Base-by-base conservation (phyloP, 2,888 invertebrate genomes). In the Lydus trimaculatus region DNA sequence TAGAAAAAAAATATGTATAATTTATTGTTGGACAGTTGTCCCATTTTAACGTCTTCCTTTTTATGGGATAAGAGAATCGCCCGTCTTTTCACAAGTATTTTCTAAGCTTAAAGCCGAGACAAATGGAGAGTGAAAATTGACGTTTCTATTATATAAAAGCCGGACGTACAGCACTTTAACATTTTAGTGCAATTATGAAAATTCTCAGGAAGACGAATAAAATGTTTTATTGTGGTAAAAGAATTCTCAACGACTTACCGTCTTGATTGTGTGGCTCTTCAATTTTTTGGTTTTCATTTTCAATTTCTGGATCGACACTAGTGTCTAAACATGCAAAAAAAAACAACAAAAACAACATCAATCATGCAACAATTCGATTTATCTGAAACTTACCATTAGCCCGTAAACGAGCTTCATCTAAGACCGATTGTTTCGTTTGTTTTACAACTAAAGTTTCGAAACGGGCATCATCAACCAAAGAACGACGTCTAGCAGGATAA, bases 371-470 rank as follows among this genome's bases (percentile, higher is more conserved):
- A 66, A 61, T 63, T 36, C 1, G 17, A n/a, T 15, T 15, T 15
- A 61, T 60, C n/a, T n/a, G 36, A 61, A 36, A 85, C 89, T 90
- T 85, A 95, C 95, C 95, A 89, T 95, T 94, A 79, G 94, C 92
- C 81, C 94, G 91, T 85, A 91, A 92, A 82, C 95, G 92, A 77
- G 95, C 96, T 86, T 96, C 96, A 83, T 96, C 95, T 81, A 97
- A 88, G 77, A 96, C 96, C 81, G 92, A 94, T 88, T 96, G 94
- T 86, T 96, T 96, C 84, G 94, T 95, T 89, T 97, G 96, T 87
- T 96, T 96, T 83, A 98, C 97, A 80, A 98, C 95, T 83, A 96
- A 89, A 72, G 95, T 96, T 86, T 99, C 99, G 86, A 99, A 98
- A 80, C 97, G 93, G 78, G 99, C 98, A 87, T 99, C 98, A 82